These are phyloP conservation scores for Sisyra nigra DNA, from an alignment of 2,888 invertebrate species.

Conservation along the genomic window DNA sequence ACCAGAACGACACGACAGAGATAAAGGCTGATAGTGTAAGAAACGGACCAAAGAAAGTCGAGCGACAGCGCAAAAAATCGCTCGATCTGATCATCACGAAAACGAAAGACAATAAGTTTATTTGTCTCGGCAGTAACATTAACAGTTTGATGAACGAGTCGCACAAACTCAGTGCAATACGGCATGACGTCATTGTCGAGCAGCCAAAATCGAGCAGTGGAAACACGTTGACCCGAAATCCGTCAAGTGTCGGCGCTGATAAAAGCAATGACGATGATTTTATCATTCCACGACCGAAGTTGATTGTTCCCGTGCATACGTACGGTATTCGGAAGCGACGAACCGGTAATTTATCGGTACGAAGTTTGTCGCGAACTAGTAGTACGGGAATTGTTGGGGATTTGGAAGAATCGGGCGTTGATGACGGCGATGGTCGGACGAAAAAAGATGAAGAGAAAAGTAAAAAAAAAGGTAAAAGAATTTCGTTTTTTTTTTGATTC, in stretches of 20 bases:
- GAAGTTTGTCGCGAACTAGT: constrained; percentile 12
- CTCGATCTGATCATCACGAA: constrained; percentile 5
- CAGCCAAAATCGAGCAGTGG: constrained; percentile 5
- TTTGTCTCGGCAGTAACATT: background rate
- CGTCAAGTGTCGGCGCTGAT: background rate
- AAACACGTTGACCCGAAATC: background rate
- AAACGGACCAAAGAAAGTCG: no score
- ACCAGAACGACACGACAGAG: no score
- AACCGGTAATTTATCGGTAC: constrained; percentile 50
- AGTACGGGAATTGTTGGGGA: background rate
- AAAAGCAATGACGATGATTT: constrained; percentile 39
- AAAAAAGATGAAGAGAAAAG: constrained; percentile 25
- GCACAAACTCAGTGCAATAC: background rate
- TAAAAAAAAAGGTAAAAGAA: constrained; percentile 15
- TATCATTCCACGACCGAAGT: constrained; percentile 68
- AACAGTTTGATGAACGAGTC: background rate
- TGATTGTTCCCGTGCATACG: constrained; percentile 78
- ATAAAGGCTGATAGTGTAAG: no score
- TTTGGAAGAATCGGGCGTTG: constrained; percentile 17
- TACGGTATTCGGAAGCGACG: constrained; percentile 64
- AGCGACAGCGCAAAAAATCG: constrained; percentile 5
- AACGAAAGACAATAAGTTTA: constrained; percentile 1
- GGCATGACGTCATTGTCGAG: constrained; percentile 1
- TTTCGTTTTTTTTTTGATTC: constrained; percentile 3
- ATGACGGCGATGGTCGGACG: constrained; percentile 32